Percentiles rank a stretch among this genome's conserved stretches.
Conservation (phyloP, 2,797 vertebrate species). For the Capromys pilorides region DNA sequence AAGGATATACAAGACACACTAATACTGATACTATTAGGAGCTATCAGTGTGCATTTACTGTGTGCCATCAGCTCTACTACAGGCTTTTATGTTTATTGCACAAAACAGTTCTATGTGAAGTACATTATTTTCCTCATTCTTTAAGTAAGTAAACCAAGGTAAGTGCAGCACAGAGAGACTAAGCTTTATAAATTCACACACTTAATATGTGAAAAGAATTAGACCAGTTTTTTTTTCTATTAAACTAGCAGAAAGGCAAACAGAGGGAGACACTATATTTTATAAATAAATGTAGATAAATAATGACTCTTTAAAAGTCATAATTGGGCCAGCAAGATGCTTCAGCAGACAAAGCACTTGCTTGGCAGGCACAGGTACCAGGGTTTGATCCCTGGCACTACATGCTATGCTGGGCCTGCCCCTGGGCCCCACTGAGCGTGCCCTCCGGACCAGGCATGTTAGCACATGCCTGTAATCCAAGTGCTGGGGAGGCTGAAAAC, state of each 20-base stretch:
- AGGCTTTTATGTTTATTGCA: slow-evolving; percentile 18
- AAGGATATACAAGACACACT: neutral
- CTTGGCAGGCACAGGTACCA: too few relatives aligned
- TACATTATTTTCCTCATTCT: neutral
- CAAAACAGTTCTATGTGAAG: neutral
- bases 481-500: too few relatives aligned
- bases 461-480: too few relatives aligned
- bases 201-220: neutral
- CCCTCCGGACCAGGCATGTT: too few relatives aligned
- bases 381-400: too few relatives aligned
- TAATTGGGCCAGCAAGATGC: neutral
- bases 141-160: neutral
- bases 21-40: neutral
- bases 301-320: neutral
- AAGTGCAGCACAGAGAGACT: neutral
- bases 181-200: neutral
- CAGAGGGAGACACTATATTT: neutral
- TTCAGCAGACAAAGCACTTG: too few relatives aligned
- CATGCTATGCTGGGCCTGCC: too few relatives aligned
- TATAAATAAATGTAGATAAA: slow-evolving; percentile 4
- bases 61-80: neutral
- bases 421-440: too few relatives aligned
- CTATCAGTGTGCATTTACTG: neutral
- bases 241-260: neutral
- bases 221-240: neutral